Evolutionary conservation across 2,888 invertebrate genomes (phyloP).

Genomic region (Folsomia candida): DNA sequence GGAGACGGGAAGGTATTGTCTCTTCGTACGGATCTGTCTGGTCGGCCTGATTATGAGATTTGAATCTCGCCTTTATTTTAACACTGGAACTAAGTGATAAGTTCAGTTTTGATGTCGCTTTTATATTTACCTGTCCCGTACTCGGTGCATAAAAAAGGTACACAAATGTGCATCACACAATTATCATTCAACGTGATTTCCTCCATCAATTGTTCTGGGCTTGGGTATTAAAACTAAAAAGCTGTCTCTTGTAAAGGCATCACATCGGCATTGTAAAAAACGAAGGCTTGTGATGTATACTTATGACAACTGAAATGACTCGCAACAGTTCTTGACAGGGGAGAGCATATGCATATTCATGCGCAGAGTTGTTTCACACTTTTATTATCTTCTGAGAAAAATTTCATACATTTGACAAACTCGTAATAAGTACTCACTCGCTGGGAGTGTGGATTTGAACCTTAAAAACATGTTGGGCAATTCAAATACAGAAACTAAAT

Average conservation of each 20-base stretch:
- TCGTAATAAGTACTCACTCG: too few relatives aligned
- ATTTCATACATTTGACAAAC: background rate
- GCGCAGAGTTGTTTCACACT: too few relatives aligned
- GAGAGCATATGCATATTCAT: background rate
- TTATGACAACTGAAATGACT: background rate
- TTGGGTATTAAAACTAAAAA: background rate
- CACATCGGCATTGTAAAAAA: background rate
- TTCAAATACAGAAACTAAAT: background rate
- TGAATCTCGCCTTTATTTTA: slow-evolving; percentile 11
- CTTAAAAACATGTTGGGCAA: background rate
- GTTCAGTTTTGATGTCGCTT: too few relatives aligned
- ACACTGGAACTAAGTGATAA: too few relatives aligned
- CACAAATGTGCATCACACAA: background rate
- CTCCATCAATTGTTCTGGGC: background rate
- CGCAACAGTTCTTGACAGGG: background rate
- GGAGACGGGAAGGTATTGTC: too few relatives aligned
- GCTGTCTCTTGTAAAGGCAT: background rate
- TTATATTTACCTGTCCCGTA: background rate
- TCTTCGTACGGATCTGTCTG: background rate
- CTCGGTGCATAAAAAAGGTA: too few relatives aligned
- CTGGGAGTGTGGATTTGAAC: too few relatives aligned
- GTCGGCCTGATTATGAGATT: background rate
- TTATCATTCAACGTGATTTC: background rate
- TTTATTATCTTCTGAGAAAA: background rate
- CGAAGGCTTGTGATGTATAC: background rate